A percentile compares a stretch with the other conserved stretches of the same genome.
Evolutionary conservation across 1,140 invertebrate genomes (phyloP).

Genomic region (Vanessa atalanta): DNA sequence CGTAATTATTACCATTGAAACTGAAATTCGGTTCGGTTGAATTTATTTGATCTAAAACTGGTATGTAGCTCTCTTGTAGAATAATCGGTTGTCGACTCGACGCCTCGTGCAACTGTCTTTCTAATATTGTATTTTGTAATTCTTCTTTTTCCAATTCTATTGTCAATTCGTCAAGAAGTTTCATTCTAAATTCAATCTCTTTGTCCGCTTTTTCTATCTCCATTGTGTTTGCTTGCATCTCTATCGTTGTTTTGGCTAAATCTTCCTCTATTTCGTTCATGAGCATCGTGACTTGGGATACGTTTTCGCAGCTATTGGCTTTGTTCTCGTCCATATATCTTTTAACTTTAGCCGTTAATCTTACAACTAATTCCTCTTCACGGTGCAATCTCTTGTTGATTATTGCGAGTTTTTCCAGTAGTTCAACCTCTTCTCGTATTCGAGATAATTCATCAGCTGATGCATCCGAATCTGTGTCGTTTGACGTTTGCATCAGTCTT

Average conservation of each 20-base stretch:
- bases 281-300: slow-evolving; percentile 75
- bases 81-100: slow-evolving; percentile 73
- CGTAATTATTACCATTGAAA: slow-evolving; percentile 61
- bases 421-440: slow-evolving; percentile 83
- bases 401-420: slow-evolving; percentile 86
- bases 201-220: slow-evolving; percentile 84
- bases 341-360: slow-evolving; percentile 84
- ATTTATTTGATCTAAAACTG: slow-evolving; percentile 66
- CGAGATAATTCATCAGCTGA: slow-evolving; percentile 77
- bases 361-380: slow-evolving; percentile 85
- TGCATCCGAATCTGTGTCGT: slow-evolving; percentile 79
- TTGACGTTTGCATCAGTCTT: slow-evolving; percentile 78
- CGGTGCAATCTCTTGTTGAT: slow-evolving; percentile 86
- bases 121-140: slow-evolving; percentile 77
- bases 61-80: slow-evolving; percentile 73
- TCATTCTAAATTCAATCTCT: slow-evolving; percentile 83
- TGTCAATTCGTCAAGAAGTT: slow-evolving; percentile 83
- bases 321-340: slow-evolving; percentile 83
- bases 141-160: slow-evolving; percentile 84
- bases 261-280: slow-evolving; percentile 80
- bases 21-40: slow-evolving; percentile 49
- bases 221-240: slow-evolving; percentile 83
- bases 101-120: slow-evolving; percentile 71
- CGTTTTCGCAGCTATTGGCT: slow-evolving; percentile 81
- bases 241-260: slow-evolving; percentile 82